Percentiles rank a stretch among this genome's conserved stretches.
These are phyloP conservation scores for Ptilodon capucinus DNA, from an alignment of 2,888 invertebrate genomes.

Conservation along the genomic window DNA sequence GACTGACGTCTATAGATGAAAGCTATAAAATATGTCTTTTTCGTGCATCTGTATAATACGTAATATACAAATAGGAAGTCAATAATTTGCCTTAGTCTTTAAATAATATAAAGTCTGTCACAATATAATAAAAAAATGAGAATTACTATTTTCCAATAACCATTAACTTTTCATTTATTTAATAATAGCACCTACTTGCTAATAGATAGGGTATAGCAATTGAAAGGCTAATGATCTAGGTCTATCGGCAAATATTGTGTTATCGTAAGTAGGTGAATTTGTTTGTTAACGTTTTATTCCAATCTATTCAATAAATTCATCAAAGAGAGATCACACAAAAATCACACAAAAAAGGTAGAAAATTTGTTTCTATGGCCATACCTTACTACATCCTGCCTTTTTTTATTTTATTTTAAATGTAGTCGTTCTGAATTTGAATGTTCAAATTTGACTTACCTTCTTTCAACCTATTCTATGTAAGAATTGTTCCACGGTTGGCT, in stretches of 20 bases:
- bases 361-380: no score
- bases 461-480: constrained; percentile 8
- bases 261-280: constrained; percentile 7
- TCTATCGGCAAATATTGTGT: not conserved
- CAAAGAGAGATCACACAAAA: not conserved
- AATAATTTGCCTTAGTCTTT: no score
- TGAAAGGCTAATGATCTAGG: not conserved
- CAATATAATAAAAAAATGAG: no score
- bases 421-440: not conserved
- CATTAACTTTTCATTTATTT: not conserved
- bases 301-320: not conserved
- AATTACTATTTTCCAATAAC: no score
- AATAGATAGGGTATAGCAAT: not conserved
- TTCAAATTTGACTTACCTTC: not conserved
- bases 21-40: no score
- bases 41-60: no score
- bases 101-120: no score
- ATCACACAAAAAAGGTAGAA: not conserved
- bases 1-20: not conserved
- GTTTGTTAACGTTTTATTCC: constrained; percentile 7
- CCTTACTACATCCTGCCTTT: no score
- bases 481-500: constrained; percentile 19
- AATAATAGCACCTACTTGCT: not conserved
- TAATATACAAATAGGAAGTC: no score
- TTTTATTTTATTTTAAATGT: not conserved